Evolutionary conservation across 2,888 invertebrate genomes (phyloP).

Genomic region (Tiliacea citrago): DNA sequence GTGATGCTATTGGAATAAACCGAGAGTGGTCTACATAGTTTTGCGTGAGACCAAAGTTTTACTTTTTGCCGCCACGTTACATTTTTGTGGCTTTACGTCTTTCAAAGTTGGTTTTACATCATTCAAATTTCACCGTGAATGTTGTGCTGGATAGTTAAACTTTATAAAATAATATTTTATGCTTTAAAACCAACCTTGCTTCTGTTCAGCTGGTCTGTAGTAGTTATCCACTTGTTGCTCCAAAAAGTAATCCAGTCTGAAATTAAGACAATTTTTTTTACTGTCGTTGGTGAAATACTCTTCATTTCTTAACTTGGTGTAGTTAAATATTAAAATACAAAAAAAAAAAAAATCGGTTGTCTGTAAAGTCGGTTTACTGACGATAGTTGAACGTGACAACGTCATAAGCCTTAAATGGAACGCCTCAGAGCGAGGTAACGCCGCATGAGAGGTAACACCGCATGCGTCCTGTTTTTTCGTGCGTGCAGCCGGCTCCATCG

Average conservation of each 20-base stretch:
- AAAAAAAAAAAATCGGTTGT: too few species aligned
- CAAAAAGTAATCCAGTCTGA: slow-evolving; percentile 82
- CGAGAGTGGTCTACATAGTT: background rate
- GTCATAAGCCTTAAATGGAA: too few species aligned
- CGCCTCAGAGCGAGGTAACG: too few species aligned
- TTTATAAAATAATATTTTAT: background rate
- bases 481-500: too few species aligned
- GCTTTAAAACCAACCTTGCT: slow-evolving; percentile 73
- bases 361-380: too few species aligned
- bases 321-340: too few species aligned
- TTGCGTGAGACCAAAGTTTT: background rate
- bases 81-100: background rate
- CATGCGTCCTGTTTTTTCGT: too few species aligned
- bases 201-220: slow-evolving; percentile 79
- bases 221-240: slow-evolving; percentile 78
- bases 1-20: background rate
- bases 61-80: background rate
- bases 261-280: slow-evolving; percentile 56
- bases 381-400: too few species aligned
- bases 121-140: background rate
- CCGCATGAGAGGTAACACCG: too few species aligned
- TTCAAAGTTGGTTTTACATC: background rate
- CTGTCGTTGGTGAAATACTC: too few species aligned
- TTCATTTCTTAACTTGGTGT: background rate
- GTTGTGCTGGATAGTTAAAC: background rate